Conservation (phyloP, 1,140 invertebrate species). For the Drosophila guanche region DNA sequence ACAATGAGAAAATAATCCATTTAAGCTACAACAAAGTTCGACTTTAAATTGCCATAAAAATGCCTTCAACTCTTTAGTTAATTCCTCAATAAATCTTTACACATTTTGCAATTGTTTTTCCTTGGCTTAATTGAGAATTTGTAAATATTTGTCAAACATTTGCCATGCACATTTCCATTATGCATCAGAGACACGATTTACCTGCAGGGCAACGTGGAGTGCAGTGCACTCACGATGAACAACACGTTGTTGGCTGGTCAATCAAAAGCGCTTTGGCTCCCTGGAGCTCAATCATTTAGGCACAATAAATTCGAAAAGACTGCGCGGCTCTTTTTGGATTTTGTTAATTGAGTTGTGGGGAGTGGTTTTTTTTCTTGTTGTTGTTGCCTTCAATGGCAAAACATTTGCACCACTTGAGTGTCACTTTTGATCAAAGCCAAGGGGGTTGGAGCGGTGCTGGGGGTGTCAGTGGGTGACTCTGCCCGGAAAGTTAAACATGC, state of each 20-base stretch:
- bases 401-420: conserved; percentile 47
- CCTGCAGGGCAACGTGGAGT: not conserved
- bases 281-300: conserved; percentile 14
- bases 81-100: conserved; percentile 6
- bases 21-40: no score
- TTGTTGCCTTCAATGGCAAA: conserved; percentile 43
- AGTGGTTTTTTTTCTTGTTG: conserved; percentile 16
- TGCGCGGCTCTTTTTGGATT: conserved; percentile 12
- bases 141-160: conserved; percentile 40
- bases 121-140: not conserved
- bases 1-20: no score
- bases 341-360: conserved; percentile 60
- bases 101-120: conserved; percentile 10
- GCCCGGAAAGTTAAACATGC: conserved; percentile 68
- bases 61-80: no score
- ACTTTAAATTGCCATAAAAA: not conserved
- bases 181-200: conserved; percentile 12
- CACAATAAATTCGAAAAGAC: conserved; percentile 15
- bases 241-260: not conserved
- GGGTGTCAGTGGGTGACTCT: not conserved
- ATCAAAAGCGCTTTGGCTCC: conserved; percentile 6
- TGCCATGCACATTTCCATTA: conserved; percentile 18
- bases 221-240: not conserved
- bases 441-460: not conserved
- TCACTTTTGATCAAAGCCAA: conserved; percentile 50